phyloP scores from a whole-genome alignment of 2,888 invertebrate species.

The Ellobium chinense region DNA sequence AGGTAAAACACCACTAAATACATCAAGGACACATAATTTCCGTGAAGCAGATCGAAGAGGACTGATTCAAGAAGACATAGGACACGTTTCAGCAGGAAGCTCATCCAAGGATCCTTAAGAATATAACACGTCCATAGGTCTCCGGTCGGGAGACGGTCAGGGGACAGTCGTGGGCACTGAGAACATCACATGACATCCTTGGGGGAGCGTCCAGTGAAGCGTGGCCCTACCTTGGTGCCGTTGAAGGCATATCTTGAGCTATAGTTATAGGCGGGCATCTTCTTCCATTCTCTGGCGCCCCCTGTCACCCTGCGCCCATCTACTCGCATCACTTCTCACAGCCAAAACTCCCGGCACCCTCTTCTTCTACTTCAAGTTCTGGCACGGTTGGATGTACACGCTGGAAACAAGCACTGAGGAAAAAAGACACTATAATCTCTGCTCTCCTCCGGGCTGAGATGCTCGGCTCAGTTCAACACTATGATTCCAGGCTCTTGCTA shows the following conservation, averaged over 20 bases:
- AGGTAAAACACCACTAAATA: no score
- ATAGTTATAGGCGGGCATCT: constrained; percentile 44
- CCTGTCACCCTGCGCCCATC: constrained; percentile 37
- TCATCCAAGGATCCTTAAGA: no score
- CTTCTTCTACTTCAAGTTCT: background rate
- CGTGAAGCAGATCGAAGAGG: no score
- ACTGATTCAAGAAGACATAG: no score
- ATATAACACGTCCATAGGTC: no score
- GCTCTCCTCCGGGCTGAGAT: background rate
- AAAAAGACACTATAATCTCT: background rate
- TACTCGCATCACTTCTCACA: constrained; percentile 39
- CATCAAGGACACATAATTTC: no score
- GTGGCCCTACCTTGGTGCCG: constrained; percentile 37
- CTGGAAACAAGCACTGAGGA: no score
- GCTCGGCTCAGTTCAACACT: no score
- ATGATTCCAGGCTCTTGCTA: no score
- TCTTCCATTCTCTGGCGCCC: constrained; percentile 44
- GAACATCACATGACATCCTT: background rate
- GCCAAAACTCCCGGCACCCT: background rate
- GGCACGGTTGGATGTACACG: no score
- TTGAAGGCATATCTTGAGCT: constrained; percentile 43
- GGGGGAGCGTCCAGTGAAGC: background rate
- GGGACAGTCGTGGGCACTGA: background rate
- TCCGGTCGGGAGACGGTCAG: no score
- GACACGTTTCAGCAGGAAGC: no score